Evolutionary conservation across 2,888 invertebrate species (phyloP).

Genomic region (Tortrix viridana): DNA sequence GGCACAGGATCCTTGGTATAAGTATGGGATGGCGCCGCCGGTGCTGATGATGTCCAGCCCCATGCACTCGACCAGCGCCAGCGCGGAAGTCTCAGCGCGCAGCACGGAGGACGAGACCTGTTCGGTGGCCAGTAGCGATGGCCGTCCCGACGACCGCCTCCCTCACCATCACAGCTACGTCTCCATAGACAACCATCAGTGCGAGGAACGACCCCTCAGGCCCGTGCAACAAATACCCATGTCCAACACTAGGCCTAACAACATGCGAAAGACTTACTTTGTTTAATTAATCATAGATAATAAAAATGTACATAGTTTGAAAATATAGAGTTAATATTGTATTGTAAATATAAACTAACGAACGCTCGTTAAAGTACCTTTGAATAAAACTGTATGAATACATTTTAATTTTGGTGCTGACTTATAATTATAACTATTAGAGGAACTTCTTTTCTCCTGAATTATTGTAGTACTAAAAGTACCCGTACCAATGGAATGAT

Average conservation of each 20-base stretch:
- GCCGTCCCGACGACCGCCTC: conserved; percentile 79
- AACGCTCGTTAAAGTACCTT: conserved; percentile 32
- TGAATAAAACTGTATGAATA: conserved; percentile 24
- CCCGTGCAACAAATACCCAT: conserved; percentile 79
- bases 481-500: conserved; percentile 19
- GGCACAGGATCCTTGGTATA: conserved; percentile 81
- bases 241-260: conserved; percentile 72
- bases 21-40: conserved; percentile 80
- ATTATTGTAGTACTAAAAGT: conserved; percentile 35
- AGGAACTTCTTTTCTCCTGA: conserved; percentile 21
- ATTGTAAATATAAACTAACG: conserved; percentile 13
- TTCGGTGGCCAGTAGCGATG: conserved; percentile 83
- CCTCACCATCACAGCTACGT: conserved; percentile 85
- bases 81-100: conserved; percentile 85
- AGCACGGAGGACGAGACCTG: conserved; percentile 87
- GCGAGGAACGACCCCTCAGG: conserved; percentile 78
- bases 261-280: conserved; percentile 81
- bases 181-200: conserved; percentile 80
- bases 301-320: conserved; percentile 47
- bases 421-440: conserved; percentile 13
- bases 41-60: conserved; percentile 85
- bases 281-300: conserved; percentile 63
- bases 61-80: conserved; percentile 84
- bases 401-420: conserved; percentile 36
- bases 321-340: conserved; percentile 44